Evolutionary conservation across 2,113 vertebrate genomes (phyloP), one percentile per base, ranked within the genome.

Genomic region (Gymnarchus niloticus): DNA sequence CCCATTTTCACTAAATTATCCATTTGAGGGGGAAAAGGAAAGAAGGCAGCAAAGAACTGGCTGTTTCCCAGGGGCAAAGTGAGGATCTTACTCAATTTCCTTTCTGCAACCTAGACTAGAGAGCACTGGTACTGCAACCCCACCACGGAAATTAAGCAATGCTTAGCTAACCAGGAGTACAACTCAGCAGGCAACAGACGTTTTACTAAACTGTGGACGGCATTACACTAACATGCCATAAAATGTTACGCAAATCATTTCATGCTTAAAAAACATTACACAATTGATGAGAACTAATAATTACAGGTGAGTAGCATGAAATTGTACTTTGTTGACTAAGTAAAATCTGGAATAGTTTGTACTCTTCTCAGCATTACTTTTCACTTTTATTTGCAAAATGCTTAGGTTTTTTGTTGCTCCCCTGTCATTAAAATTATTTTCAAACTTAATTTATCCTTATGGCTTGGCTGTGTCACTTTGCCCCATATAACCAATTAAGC

Each of bases 11-110:
- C 37, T 44, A 78, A 44, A 78, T 78, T 33, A 78, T 78, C 21
- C 23, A 48, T 12, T n/a, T 87, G 28, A 83, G 84, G 52, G 85
- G 81, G 80, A 78, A n/a, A 65, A 77, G 33, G 84, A 51, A 85
- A 87, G 86, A 56, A 44, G 73, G 89, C 87, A 89, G 77, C 86
- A 78, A 14, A 65, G 1, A 56, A 78, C 61, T 84, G 61, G 69
- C 52, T n/a, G 37, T 76, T 28, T 56, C 73, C 83, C 54, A 85
- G 83, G 80, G 88, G 87, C 84, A 87, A 49, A 82, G 86, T 87
- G 61, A 52, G 84, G 86, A 87, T 83, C 73, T 88, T 88, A 88
- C 85, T 86, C 86, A 85, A 89, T 89, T 90, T 91, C 89, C 88
- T 88, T 84, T 89, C 44, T 65, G 86, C 83, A 85, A 89, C 82